Conservation (phyloP, 2,113 vertebrate genomes). For the Taurulus bubalis region DNA sequence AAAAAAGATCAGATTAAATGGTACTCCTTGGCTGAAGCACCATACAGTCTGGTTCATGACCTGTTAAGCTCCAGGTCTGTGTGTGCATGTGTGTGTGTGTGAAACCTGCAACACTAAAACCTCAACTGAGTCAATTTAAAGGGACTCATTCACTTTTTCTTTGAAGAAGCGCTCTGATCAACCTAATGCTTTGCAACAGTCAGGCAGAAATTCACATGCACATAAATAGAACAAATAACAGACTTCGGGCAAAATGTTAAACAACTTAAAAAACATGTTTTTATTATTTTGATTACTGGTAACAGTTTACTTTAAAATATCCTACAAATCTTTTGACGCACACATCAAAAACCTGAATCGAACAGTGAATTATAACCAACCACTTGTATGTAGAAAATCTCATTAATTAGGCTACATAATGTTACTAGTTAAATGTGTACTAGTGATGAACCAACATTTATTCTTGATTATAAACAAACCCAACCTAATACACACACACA, state of each 20-base stretch:
- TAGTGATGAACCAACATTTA: conserved; percentile 18
- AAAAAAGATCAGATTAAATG: conserved; percentile 67
- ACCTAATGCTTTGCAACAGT: conserved; percentile 5
- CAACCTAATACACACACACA: conserved; percentile 4
- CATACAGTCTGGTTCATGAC: conserved; percentile 41
- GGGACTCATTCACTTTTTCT: conserved; percentile 20
- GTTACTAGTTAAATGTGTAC: not conserved
- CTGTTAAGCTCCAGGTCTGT: conserved; percentile 49
- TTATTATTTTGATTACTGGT: not conserved
- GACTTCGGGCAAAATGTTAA: not conserved
- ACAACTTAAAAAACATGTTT: not conserved
- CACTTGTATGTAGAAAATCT: not conserved
- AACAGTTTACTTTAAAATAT: not conserved
- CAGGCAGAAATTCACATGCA: not conserved
- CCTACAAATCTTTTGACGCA: not conserved
- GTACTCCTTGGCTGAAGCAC: conserved; percentile 46
- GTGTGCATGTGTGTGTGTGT: conserved; percentile 3
- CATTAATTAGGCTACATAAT: not conserved
- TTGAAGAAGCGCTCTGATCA: conserved; percentile 31
- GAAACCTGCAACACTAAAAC: conserved; percentile 27
- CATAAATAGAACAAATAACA: not conserved
- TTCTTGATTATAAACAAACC: conserved; percentile 26
- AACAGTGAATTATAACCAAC: not conserved
- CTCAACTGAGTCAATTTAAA: conserved; percentile 47
- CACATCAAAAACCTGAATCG: not conserved